These are phyloP conservation scores for Andrena bicolor DNA, from an alignment of 2,888 invertebrate species.

Conservation along the genomic window DNA sequence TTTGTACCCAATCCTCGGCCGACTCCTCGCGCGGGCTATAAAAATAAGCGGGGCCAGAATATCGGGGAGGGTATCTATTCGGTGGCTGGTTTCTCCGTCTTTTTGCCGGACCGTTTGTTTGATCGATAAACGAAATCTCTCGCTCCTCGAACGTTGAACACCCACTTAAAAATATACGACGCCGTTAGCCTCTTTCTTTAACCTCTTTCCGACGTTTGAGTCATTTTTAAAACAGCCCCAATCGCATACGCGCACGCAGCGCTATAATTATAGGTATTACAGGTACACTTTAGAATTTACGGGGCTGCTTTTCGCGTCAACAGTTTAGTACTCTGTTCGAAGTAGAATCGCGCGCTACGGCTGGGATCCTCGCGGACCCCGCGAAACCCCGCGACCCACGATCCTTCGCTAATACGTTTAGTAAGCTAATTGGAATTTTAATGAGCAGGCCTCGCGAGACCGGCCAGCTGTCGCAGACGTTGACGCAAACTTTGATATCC, in stretches of 20 bases:
- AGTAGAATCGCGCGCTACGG: background rate
- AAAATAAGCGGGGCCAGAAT: conserved; percentile 62
- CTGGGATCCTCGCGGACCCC: too few relatives aligned
- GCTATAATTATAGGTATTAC: conserved; percentile 35
- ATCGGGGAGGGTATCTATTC: conserved; percentile 42
- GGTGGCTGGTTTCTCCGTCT: background rate
- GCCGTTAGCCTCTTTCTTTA: conserved; percentile 30
- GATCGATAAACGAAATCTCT: conserved; percentile 36
- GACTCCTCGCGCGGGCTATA: conserved; percentile 16
- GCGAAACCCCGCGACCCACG: too few relatives aligned
- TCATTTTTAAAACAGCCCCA: conserved; percentile 43
- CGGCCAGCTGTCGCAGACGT: background rate
- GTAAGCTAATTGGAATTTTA: conserved; percentile 15
- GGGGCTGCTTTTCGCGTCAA: background rate
- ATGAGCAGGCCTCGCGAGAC: background rate
- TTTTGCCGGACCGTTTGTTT: conserved; percentile 46
- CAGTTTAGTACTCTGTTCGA: background rate
- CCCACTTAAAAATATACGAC: conserved; percentile 64
- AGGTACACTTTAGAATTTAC: background rate
- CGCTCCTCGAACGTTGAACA: conserved; percentile 42
- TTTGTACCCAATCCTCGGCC: background rate
- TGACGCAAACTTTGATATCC: conserved; percentile 42
- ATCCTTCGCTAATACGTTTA: background rate
- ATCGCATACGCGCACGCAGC: conserved; percentile 16
- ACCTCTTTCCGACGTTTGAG: conserved; percentile 34